A percentile compares a stretch with the other conserved stretches of the same genome.
Evolutionary conservation across 2,888 invertebrate species (phyloP).

Genomic region (Phasia obesa): DNA sequence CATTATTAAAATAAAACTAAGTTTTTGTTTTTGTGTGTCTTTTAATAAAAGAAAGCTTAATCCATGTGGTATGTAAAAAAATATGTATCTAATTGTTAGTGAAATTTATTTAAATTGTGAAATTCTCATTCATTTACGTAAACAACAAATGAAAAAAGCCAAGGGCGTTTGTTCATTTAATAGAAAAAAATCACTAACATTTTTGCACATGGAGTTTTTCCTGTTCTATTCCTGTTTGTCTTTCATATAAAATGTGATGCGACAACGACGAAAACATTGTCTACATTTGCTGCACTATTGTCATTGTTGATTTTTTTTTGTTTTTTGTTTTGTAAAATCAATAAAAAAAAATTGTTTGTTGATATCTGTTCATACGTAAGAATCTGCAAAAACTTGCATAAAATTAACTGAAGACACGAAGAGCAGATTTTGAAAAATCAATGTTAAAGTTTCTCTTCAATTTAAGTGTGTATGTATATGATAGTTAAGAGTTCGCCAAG

Average conservation of each 20-base stretch:
- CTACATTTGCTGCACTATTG: too few relatives aligned
- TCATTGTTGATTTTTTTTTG: conserved; percentile 8
- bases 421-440: conserved; percentile 34
- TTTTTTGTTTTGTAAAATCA: conserved; percentile 60
- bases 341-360: conserved; percentile 58
- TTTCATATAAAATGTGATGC: neutral
- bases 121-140: conserved; percentile 56
- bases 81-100: too few relatives aligned
- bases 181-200: conserved; percentile 2
- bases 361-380: conserved; percentile 4
- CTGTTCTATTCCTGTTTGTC: conserved; percentile 35
- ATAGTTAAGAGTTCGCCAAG: neutral
- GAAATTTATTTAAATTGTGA: conserved; percentile 58
- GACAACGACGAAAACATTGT: conserved; percentile 15
- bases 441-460: conserved; percentile 36
- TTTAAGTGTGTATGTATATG: neutral
- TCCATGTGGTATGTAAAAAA: conserved; percentile 42
- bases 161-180: conserved; percentile 50
- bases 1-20: too few relatives aligned
- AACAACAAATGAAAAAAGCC: conserved; percentile 20
- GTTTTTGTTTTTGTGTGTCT: neutral
- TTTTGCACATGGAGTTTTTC: conserved; percentile 55
- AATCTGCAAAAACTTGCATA: conserved; percentile 3
- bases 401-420: neutral
- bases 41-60: conserved; percentile 22